Percentiles rank a stretch among this genome's conserved stretches.
Conservation (phyloP, 2,797 vertebrate genomes). For the Rachycentron canadum region DNA sequence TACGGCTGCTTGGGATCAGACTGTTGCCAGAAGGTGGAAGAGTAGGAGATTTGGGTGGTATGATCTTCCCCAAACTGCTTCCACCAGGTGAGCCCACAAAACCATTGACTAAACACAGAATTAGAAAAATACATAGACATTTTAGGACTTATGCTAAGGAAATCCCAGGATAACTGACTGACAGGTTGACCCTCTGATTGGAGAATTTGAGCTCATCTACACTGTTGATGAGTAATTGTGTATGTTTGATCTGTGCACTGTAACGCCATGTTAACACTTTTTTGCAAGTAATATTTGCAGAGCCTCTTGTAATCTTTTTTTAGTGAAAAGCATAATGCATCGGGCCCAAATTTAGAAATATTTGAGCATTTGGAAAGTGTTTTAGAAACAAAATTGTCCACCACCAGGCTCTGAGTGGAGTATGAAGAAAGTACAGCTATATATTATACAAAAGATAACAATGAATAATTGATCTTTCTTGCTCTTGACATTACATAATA, state of each 20-base stretch:
- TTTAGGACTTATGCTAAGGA: not conserved
- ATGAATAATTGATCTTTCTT: conserved; percentile 75
- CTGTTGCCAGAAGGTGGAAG: conserved; percentile 88
- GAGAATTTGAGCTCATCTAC: not conserved
- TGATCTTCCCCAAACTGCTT: conserved; percentile 88
- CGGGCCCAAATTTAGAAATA: conserved; percentile 9
- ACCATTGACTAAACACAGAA: conserved; percentile 88
- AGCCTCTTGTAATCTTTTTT: not conserved
- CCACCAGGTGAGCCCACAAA: conserved; percentile 88
- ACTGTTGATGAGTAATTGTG: not conserved
- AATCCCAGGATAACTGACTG: not conserved
- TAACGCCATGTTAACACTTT: not conserved
- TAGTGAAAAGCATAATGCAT: not conserved
- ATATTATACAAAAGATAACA: conserved; percentile 73
- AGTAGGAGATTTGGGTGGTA: conserved; percentile 91
- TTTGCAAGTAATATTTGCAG: not conserved
- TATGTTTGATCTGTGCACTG: not conserved
- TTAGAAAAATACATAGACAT: not conserved
- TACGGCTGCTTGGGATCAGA: conserved; percentile 86
- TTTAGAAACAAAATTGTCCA: conserved; percentile 40
- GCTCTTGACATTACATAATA: conserved; percentile 69
- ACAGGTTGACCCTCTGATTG: conserved; percentile 1
- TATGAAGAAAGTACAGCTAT: conserved; percentile 55
- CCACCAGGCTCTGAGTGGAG: conserved; percentile 4
- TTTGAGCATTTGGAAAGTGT: conserved; percentile 1